Percentiles rank a stretch among this genome's conserved stretches.
Conservation (phyloP, 2,113 vertebrate species). For the Camelus bactrianus region DNA sequence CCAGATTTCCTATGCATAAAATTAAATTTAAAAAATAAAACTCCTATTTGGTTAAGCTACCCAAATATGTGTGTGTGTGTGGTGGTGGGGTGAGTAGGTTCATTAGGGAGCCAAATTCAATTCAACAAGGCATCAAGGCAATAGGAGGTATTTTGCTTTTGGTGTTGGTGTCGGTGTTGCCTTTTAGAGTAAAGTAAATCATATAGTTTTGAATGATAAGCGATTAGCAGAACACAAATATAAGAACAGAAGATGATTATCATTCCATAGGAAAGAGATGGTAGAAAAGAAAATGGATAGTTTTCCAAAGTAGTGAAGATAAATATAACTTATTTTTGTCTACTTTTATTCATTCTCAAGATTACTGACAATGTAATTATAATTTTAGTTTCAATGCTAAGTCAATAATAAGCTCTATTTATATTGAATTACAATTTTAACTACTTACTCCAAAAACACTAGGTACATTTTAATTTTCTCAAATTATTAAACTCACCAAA, state of each 20-base stretch:
- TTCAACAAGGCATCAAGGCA: background rate
- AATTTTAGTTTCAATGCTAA: background rate
- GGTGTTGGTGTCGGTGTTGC: background rate
- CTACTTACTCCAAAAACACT: background rate
- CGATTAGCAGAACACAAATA: background rate
- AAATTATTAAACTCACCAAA: background rate
- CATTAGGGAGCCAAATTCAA: background rate
- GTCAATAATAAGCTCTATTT: background rate
- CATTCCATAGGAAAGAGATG: background rate
- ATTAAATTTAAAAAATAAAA: background rate
- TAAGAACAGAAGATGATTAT: background rate
- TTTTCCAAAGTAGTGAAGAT: background rate
- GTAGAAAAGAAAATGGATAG: background rate
- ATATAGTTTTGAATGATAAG: background rate
- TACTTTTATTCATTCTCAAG: background rate
- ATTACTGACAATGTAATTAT: background rate
- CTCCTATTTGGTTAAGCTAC: background rate
- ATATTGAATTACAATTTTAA: background rate
- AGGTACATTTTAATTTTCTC: background rate
- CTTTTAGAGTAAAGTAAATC: background rate
- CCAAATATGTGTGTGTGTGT: background rate
- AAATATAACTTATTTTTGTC: background rate
- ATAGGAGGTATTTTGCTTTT: background rate
- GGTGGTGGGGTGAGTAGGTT: background rate
- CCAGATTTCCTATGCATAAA: background rate